These are phyloP conservation scores for Pogonognathellus flavescens DNA, from an alignment of 1,140 invertebrate genomes.

Conservation along the genomic window DNA sequence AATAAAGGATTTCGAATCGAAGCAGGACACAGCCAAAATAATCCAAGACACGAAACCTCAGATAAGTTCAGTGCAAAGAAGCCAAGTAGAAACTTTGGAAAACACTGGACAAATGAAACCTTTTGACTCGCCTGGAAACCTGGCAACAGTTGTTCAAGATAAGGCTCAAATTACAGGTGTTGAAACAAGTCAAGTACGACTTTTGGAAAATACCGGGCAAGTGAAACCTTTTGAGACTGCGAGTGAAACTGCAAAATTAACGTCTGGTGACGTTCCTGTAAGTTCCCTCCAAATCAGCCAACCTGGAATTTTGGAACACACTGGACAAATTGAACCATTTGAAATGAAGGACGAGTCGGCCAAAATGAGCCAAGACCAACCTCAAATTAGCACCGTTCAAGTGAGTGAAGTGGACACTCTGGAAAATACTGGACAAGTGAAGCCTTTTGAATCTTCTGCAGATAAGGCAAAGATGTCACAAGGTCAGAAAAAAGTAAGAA, in stretches of 20 bases:
- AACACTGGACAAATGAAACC: background rate
- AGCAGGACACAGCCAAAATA: background rate
- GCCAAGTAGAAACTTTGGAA: background rate
- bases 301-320: background rate
- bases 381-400: background rate
- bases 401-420: background rate
- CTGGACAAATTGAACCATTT: background rate
- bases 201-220: background rate
- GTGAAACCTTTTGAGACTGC: background rate
- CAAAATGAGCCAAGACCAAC: background rate
- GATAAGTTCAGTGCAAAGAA: background rate
- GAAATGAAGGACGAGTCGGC: background rate
- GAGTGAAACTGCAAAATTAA: background rate
- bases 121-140: background rate
- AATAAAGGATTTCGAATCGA: background rate
- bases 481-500: background rate
- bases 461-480: background rate
- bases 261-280: background rate
- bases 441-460: background rate
- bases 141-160: background rate
- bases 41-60: too few species aligned
- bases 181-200: background rate
- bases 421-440: conserved; percentile 6
- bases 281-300: background rate
- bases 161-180: background rate